Evolutionary conservation across 2,888 invertebrate genomes (phyloP).

Genomic region (Nemoura dubitans): DNA sequence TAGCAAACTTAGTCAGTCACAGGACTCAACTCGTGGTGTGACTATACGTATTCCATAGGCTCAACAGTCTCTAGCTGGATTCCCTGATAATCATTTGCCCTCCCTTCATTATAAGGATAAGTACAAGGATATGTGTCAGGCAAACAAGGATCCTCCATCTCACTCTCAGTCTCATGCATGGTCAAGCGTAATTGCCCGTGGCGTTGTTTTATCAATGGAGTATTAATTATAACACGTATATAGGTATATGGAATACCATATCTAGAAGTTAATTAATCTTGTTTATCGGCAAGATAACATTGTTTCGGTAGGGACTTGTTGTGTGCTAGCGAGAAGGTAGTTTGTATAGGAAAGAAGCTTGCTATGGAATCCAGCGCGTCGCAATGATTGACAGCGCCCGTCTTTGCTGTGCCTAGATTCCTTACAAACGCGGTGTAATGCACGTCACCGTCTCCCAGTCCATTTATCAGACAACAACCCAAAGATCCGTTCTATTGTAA

Average conservation of each 20-base stretch:
- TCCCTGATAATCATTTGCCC: not conserved
- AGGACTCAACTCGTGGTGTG: too few relatives aligned
- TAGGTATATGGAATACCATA: not conserved
- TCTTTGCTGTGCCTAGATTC: not conserved
- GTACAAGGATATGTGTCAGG: too few relatives aligned
- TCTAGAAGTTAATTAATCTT: conserved; percentile 5
- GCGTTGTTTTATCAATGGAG: not conserved
- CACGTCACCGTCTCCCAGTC: not conserved
- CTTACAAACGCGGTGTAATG: conserved; percentile 9
- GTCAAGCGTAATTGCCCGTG: not conserved
- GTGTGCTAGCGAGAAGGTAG: not conserved
- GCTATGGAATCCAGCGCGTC: not conserved
- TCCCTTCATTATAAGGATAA: too few relatives aligned
- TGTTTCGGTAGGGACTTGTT: not conserved
- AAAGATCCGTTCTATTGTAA: conserved; percentile 28
- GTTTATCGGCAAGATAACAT: not conserved
- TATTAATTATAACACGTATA: conserved; percentile 12
- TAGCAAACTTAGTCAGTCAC: too few relatives aligned
- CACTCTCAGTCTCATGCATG: too few relatives aligned
- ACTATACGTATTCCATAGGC: too few relatives aligned
- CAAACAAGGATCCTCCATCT: too few relatives aligned
- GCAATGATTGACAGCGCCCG: conserved; percentile 19
- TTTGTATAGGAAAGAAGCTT: not conserved
- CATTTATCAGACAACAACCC: conserved; percentile 20
- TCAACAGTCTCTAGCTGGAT: not conserved